phyloP scores from a whole-genome alignment of 2,113 vertebrate genomes.

The Microcebus tavaratra region DNA sequence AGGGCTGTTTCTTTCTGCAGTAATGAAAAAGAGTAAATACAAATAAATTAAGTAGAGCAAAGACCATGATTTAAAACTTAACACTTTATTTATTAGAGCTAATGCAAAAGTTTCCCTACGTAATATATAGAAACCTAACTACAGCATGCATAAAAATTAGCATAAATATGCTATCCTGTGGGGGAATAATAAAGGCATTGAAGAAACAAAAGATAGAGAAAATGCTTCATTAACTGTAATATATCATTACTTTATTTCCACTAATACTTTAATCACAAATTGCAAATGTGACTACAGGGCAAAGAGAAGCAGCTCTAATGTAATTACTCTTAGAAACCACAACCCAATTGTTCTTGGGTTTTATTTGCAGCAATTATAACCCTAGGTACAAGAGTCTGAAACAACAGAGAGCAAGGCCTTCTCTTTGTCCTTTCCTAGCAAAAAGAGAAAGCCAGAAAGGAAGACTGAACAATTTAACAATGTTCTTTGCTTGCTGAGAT shows the following conservation, averaged over 20 bases:
- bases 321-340: conserved; percentile 42
- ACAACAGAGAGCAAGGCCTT: neutral
- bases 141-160: conserved; percentile 61
- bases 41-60: conserved; percentile 64
- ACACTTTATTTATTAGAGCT: conserved; percentile 61
- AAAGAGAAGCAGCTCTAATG: conserved; percentile 13
- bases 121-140: conserved; percentile 56
- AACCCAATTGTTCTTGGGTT: neutral
- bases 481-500: conserved; percentile 64
- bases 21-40: conserved; percentile 65
- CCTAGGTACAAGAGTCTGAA: neutral
- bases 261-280: conserved; percentile 46
- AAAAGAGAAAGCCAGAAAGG: neutral
- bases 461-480: conserved; percentile 66
- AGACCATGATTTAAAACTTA: conserved; percentile 65
- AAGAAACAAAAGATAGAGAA: conserved; percentile 9
- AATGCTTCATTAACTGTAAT: conserved; percentile 37
- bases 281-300: neutral
- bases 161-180: conserved; percentile 44
- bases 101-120: conserved; percentile 35
- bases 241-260: conserved; percentile 39
- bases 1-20: conserved; percentile 18
- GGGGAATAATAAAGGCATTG: neutral
- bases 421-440: neutral
- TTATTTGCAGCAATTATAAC: neutral